These are phyloP conservation scores for Sebastes alutus DNA, from an alignment of 2,797 vertebrate species.

Conservation along the genomic window DNA sequence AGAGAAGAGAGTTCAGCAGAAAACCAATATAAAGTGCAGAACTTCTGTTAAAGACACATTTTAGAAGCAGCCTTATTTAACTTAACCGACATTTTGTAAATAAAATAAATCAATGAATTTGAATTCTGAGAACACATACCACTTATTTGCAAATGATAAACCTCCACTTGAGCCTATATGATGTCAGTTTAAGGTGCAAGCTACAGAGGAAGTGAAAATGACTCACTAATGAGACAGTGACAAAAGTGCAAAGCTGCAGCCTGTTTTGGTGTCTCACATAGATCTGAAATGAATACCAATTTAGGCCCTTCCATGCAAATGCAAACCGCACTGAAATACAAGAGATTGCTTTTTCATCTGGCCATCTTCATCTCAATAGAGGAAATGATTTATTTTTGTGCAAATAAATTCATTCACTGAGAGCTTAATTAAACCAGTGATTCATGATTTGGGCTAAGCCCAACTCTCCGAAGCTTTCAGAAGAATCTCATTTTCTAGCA, in stretches of 20 bases:
- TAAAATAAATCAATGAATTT: background rate
- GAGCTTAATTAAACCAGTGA: conserved; percentile 70
- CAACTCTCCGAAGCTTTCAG: conserved; percentile 59
- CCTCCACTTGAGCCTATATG: background rate
- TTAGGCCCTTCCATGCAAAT: conserved; percentile 48
- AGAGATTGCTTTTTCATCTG: conserved; percentile 67
- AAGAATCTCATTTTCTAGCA: conserved; percentile 64
- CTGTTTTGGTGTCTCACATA: conserved; percentile 38
- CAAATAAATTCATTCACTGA: conserved; percentile 67
- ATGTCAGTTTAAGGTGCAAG: conserved; percentile 17
- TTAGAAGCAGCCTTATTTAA: background rate
- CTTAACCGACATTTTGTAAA: background rate
- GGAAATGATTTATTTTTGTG: conserved; percentile 69
- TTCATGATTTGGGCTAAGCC: conserved; percentile 65
- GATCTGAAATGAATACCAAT: conserved; percentile 65
- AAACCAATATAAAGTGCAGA: background rate
- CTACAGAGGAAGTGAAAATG: conserved; percentile 40
- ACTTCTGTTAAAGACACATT: background rate
- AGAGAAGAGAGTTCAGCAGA: background rate
- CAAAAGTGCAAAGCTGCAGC: conserved; percentile 49
- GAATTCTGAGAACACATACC: conserved; percentile 8
- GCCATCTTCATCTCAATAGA: conserved; percentile 61
- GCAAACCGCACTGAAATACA: conserved; percentile 54
- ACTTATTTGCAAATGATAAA: conserved; percentile 23
- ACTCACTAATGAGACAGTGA: conserved; percentile 55